These are phyloP conservation scores for Arbacia lixula DNA, from an alignment of 53 echinoderm and acorn worm genomes.

Conservation along the genomic window DNA sequence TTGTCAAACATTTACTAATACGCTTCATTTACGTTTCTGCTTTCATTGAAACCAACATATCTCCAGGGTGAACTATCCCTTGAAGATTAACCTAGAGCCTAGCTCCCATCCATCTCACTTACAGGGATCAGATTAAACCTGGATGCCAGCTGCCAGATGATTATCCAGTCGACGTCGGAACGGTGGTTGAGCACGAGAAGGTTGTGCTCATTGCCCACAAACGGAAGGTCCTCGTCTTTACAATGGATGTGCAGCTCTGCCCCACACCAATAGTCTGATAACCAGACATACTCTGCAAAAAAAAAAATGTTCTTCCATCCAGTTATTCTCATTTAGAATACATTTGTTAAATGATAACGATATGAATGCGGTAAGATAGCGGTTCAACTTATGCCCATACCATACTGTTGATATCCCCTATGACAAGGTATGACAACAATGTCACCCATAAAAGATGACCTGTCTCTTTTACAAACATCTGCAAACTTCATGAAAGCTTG, in stretches of 20 bases:
- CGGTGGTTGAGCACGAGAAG: conserved; percentile 78
- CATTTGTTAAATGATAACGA: too few species aligned
- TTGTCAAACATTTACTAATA: not conserved
- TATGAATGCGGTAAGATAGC: too few species aligned
- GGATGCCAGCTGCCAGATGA: conserved; percentile 76
- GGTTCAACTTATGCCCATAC: too few species aligned
- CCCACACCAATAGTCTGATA: conserved; percentile 83
- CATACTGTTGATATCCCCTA: too few species aligned
- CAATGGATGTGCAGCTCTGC: conserved; percentile 62
- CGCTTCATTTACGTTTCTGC: not conserved
- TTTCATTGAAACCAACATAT: not conserved
- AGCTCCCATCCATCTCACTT: conserved; percentile 3
- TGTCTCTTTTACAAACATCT: too few species aligned
- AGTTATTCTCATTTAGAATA: too few species aligned
- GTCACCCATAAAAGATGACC: too few species aligned
- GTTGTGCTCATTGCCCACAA: conserved; percentile 61
- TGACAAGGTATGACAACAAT: too few species aligned
- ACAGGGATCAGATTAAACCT: conserved; percentile 74
- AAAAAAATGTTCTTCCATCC: too few species aligned
- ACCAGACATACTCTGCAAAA: conserved; percentile 73
- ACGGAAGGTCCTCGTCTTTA: conserved; percentile 56
- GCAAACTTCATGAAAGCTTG: too few species aligned
- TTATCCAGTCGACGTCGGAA: conserved; percentile 86
- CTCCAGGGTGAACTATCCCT: not conserved
- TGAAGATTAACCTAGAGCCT: too few species aligned